Conservation (phyloP, 2,888 invertebrate genomes). For the Idaea straminata region DNA sequence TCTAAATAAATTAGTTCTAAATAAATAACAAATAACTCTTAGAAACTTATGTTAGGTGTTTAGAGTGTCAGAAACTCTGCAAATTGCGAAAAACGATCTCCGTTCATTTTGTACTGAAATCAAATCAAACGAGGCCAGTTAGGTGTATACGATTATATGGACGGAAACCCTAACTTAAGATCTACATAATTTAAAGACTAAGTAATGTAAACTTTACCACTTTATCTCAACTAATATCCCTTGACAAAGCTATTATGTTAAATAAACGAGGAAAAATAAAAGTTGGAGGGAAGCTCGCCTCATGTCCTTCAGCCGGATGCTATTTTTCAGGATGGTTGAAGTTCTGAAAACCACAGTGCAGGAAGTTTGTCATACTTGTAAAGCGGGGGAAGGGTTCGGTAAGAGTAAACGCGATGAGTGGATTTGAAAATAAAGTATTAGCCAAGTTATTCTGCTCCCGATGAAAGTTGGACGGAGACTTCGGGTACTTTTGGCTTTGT, state of each 20-base stretch:
- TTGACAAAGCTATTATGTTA: neutral
- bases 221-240: neutral
- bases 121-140: too few species aligned
- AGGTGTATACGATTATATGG: too few species aligned
- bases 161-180: too few species aligned
- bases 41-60: too few species aligned
- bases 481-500: too few species aligned
- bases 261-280: neutral
- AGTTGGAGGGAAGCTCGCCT: neutral
- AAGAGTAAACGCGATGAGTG: neutral
- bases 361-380: neutral
- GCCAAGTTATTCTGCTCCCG: too few species aligned
- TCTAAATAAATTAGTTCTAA: too few species aligned
- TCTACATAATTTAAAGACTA: neutral
- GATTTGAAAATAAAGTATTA: neutral
- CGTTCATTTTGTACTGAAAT: too few species aligned
- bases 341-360: neutral
- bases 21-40: too few species aligned
- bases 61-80: too few species aligned
- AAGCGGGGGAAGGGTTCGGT: neutral
- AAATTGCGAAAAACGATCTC: too few species aligned
- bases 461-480: too few species aligned
- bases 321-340: neutral
- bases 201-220: neutral
- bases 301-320: neutral